Conservation (phyloP, 2,113 vertebrate genomes). For the Polyodon spathula region DNA sequence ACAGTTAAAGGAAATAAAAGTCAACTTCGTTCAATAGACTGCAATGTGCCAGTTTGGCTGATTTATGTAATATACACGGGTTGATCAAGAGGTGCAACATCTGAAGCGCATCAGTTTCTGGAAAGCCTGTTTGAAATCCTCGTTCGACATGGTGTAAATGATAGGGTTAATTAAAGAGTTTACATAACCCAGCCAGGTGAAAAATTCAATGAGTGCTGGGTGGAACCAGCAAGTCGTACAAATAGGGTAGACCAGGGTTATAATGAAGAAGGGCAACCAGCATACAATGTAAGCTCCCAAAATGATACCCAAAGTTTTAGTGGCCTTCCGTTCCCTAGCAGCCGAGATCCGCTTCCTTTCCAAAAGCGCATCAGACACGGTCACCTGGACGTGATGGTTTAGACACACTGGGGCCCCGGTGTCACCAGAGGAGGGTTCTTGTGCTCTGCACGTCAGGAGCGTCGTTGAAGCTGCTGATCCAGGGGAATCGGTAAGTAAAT, state of each 20-base stretch:
- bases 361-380: constrained; percentile 82
- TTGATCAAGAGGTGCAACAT: constrained; percentile 43
- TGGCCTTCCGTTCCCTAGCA: constrained; percentile 85
- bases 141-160: constrained; percentile 86
- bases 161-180: constrained; percentile 90
- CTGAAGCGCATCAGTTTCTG: constrained; percentile 72
- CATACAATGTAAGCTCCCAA: constrained; percentile 92
- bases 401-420: constrained; percentile 59
- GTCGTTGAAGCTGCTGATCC: constrained; percentile 77
- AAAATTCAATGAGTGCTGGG: constrained; percentile 73
- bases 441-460: constrained; percentile 74
- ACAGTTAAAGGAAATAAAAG: too few species aligned
- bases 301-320: constrained; percentile 90
- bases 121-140: constrained; percentile 88
- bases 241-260: constrained; percentile 72
- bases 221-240: constrained; percentile 75
- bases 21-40: too few species aligned
- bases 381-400: constrained; percentile 81
- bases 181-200: constrained; percentile 90
- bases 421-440: constrained; percentile 62
- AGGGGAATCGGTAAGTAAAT: constrained; percentile 77
- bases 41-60: too few species aligned
- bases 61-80: too few species aligned
- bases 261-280: constrained; percentile 95
- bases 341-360: constrained; percentile 91